Percentiles rank a stretch among this genome's conserved stretches.
Evolutionary conservation across 1,140 invertebrate genomes (phyloP).

Genomic region (Melipona quadrifasciata): DNA sequence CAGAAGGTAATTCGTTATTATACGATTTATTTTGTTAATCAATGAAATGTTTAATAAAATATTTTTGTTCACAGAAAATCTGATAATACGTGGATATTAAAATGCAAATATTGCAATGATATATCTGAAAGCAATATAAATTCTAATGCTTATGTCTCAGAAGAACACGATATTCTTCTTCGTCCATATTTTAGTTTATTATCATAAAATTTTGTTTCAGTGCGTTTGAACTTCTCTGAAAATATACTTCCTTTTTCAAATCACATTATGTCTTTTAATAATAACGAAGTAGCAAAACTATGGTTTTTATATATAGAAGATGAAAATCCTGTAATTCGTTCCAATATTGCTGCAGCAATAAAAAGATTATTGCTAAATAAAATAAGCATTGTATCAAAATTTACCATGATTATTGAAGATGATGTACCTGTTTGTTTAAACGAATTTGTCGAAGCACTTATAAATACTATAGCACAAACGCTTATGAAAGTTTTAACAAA

Average conservation of each 20-base stretch:
- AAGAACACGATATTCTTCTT: constrained; percentile 64
- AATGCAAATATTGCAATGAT: constrained; percentile 73
- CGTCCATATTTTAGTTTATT: constrained; percentile 65
- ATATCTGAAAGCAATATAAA: constrained; percentile 21
- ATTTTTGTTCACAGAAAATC: constrained; percentile 63
- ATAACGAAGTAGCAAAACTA: constrained; percentile 69
- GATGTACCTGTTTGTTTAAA: constrained; percentile 76
- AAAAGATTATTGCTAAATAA: constrained; percentile 73
- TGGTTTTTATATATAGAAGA: constrained; percentile 79
- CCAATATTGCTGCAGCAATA: constrained; percentile 73
- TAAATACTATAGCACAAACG: constrained; percentile 80
- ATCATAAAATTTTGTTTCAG: constrained; percentile 60
- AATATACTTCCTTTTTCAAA: constrained; percentile 77
- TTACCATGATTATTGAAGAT: constrained; percentile 56
- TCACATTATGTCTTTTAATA: constrained; percentile 78
- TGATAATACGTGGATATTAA: constrained; percentile 66
- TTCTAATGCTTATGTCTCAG: constrained; percentile 48
- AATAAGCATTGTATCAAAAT: constrained; percentile 63
- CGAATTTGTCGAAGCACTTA: constrained; percentile 80
- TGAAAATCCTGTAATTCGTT: constrained; percentile 71
- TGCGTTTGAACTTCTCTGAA: constrained; percentile 71
- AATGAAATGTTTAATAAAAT: constrained; percentile 15
- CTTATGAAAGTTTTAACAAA: constrained; percentile 81
- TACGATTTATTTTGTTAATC: neutral
- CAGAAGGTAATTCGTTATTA: constrained; percentile 67